Base-by-base conservation (phyloP, 2,888 invertebrate genomes). In the Pocota personata region DNA sequence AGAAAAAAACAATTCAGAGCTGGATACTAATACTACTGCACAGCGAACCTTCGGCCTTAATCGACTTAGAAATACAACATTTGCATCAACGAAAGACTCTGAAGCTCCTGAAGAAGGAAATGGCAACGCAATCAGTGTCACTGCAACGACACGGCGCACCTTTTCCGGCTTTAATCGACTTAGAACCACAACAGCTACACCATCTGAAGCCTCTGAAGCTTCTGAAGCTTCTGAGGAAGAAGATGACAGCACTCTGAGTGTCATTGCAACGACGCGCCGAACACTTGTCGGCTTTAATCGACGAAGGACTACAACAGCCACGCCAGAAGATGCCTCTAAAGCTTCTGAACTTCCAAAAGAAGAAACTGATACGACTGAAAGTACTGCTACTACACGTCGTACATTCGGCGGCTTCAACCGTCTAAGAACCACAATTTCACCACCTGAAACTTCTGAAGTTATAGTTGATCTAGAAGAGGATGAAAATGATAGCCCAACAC, bases 401-500 rank as follows among this genome's bases (percentile, higher is more conserved):
- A 58, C 69, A 46, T 58, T 30, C 4, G 4, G 24, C 24, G 37
- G 12, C 3, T n/a, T 37, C 7, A 12, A 7, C 3, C 37, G 37
- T 1, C 1, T 12, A 0, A 37, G 37, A 1, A 37, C 37, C 1
- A 37, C 37, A 12, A 3, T 4, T 3, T 24, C 24, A 24, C 2
- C 24, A 3, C 4, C 6, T 30, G 67, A 67, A 0, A 62, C 55
- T n/a, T 16, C 40, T n/a, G 73, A 32, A 14, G 2, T 1, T 2
- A 43, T 5, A 77, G 24, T 4, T 24, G 24, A 24, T 24, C 24
- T 24, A 67, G 78, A 76, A 3, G 84, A 79, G 4, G 58, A 52
- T 27, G 27, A 30, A 48, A 60, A 27, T 27, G 69, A 62, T 12
- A 27, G 12, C 37, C 35, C 24, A 14, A 50, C 5, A 62, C 10